Base-by-base conservation (phyloP, 2,113 vertebrate genomes). In the Tyrannus savana region DNA sequence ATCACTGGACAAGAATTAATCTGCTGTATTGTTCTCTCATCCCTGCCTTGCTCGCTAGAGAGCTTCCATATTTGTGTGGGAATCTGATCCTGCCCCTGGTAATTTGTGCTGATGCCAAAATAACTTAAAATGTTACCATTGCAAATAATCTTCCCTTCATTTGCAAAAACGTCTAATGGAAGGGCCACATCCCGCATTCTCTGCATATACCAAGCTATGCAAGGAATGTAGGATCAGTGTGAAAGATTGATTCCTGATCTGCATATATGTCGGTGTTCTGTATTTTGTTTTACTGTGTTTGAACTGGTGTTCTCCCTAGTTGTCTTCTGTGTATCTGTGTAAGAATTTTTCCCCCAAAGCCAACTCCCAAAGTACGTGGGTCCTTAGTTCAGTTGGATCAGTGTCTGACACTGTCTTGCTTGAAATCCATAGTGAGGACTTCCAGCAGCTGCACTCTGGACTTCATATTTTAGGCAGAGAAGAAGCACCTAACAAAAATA, bases 401-500 rank as follows among this genome's bases (percentile, higher is more conserved):
- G 66, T 92, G 78, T 96, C 82, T 93, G 87, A 94, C 85, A 84
- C 86, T 82, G 69, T 96, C 90, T 89, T 95, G 88, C 89, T 95
- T 89, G 94, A 95, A 95, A 96, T 94, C 74, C 75, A 12, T 90
- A 86, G 62, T 76, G 88, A 96, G 76, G 86, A 95, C 89, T 96
- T 97, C 71, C 41, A 94, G 94, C 94, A 93, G 75, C 90, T 97
- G 93, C 94, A 94, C 96, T 96, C 81, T 95, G 90, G 95, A 97
- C 96, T 96, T 95, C 94, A 94, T 90, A 82, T 95, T 95, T 87
- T 95, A 97, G 92, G 87, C 92, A 95, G 84, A 96, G 87, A 96
- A 97, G 79, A 95, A 97, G 96, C 96, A 97, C 96, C 96, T 97
- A 95, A 95, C 60, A 94, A 95, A 97, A 91, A 95, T 96, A 96